These are phyloP conservation scores for Lordiphosa clarofinis DNA, from an alignment of 1,140 invertebrate genomes.

Conservation along the genomic window DNA sequence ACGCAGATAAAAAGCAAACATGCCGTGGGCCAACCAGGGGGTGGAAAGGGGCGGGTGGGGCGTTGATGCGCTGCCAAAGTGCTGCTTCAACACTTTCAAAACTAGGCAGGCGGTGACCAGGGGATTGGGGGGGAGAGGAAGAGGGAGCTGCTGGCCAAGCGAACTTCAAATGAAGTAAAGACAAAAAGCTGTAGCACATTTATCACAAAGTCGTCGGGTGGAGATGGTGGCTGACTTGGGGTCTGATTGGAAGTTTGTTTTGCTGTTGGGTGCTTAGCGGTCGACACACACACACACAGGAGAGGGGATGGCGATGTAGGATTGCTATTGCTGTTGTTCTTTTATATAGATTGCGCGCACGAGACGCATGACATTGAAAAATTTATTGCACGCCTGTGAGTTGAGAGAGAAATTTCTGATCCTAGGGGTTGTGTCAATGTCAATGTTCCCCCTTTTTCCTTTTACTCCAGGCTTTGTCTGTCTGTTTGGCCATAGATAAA, in stretches of 20 bases:
- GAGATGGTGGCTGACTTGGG: slow-evolving; percentile 39
- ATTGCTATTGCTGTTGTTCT: slow-evolving; percentile 30
- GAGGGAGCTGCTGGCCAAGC: slow-evolving; percentile 19
- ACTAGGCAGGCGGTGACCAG: slow-evolving; percentile 5
- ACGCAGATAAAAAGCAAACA: slow-evolving; percentile 73
- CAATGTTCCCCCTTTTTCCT: slow-evolving; percentile 26
- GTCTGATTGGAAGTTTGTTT: slow-evolving; percentile 75
- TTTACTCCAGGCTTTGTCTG: too few species aligned
- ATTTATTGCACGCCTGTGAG: slow-evolving; percentile 75
- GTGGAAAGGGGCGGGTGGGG: slow-evolving; percentile 2
- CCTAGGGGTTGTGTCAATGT: slow-evolving; percentile 72
- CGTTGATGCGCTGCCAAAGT: slow-evolving; percentile 75
- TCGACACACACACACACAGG: slow-evolving; percentile 30
- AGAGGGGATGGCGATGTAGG: slow-evolving; percentile 16
- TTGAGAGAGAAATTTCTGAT: slow-evolving; percentile 18
- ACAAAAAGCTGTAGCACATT: slow-evolving; percentile 77
- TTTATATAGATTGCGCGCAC: slow-evolving; percentile 65
- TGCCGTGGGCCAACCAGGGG: slow-evolving; percentile 38
- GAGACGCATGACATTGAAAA: slow-evolving; percentile 75
- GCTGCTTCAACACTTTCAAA: slow-evolving; percentile 73
- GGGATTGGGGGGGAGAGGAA: neutral
- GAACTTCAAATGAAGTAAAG: slow-evolving; percentile 74
- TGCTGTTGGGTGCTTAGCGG: slow-evolving; percentile 72
- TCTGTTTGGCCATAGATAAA: slow-evolving; percentile 5
- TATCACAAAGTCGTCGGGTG: slow-evolving; percentile 64